Evolutionary conservation across 2,113 vertebrate species (phyloP).

Genomic region (Balaeniceps rex): DNA sequence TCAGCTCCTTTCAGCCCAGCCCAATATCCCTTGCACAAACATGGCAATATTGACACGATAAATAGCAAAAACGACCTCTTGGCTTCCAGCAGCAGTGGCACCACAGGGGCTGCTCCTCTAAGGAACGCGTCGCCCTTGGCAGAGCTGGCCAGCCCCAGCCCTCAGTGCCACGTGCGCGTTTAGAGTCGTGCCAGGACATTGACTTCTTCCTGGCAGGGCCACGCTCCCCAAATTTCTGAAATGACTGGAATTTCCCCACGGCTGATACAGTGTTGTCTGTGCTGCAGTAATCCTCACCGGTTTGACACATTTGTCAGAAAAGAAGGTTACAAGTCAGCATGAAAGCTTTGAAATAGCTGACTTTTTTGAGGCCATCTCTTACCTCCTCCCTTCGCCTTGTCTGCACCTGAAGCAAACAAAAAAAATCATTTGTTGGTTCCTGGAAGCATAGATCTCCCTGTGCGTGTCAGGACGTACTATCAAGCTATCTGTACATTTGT

Average conservation of each 20-base stretch:
- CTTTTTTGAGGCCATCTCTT: neutral
- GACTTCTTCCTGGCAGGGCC: neutral
- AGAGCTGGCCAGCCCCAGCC: neutral
- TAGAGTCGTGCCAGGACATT: neutral
- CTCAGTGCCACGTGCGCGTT: neutral
- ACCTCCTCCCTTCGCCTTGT: neutral
- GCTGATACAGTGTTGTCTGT: neutral
- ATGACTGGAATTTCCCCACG: neutral
- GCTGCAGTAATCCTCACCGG: neutral
- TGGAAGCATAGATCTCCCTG: neutral
- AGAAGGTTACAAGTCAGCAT: rapidly evolving
- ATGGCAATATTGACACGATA: neutral
- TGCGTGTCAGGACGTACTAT: neutral
- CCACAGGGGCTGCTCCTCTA: neutral
- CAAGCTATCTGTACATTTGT: neutral
- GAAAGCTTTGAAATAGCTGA: neutral
- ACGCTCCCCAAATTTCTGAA: rapidly evolving
- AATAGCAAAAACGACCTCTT: neutral
- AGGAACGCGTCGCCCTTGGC: neutral
- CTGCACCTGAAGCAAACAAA: neutral
- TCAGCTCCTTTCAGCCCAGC: neutral
- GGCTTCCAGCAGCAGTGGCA: neutral
- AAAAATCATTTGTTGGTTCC: neutral
- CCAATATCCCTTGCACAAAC: neutral
- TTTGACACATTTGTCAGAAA: neutral